Base-by-base conservation (phyloP, 1,140 invertebrate genomes). In the Micrasema longulum region DNA sequence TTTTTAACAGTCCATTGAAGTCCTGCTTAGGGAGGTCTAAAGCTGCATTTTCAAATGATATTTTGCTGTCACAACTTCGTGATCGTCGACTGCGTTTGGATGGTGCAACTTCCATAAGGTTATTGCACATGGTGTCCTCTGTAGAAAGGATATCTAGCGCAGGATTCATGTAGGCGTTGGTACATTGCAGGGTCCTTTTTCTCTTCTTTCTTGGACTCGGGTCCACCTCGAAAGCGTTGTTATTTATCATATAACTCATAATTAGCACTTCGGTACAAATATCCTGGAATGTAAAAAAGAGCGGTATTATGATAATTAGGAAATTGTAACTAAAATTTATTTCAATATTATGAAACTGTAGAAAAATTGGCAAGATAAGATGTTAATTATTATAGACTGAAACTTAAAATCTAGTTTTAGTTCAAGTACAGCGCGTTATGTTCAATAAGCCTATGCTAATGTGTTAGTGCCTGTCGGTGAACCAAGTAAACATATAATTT, bases 71-170 rank as follows among this genome's bases (percentile, higher is more conserved):
- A 55, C 80, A 74, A 22, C 75, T 76, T 6, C 38, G 20, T 1
- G 75, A 76, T 43, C 80, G 71, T 76, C 84, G 82, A 0, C 80
- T 76, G 74, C 81, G 79, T 72, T 84, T 85, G 36, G 76, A 76
- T 0, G 83, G 82, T 36, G 79, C 80, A 20, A 85, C 78, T 79
- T 85, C 84, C 84, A 85, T 85, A 5, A 79, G 80, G 0, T 80
- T 85, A 77, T 85, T 85, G 65, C 82, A 83, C 77, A 85, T 85
- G 7, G 79, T 78, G 57, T 85, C 84, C 14, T 85, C 84, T 53
- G 82, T 84, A 3, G 78, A 80, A 0, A 85, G 78, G 1, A 85
- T 75, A 50, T 84, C 83, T 11, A 85, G 69, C 0, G 81, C 84
- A 16, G 84, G 84, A 63, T 85, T 85, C 4, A 83, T 74, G 63